phyloP scores from a whole-genome alignment of 1,140 invertebrate genomes.

The Theocolax elegans region DNA sequence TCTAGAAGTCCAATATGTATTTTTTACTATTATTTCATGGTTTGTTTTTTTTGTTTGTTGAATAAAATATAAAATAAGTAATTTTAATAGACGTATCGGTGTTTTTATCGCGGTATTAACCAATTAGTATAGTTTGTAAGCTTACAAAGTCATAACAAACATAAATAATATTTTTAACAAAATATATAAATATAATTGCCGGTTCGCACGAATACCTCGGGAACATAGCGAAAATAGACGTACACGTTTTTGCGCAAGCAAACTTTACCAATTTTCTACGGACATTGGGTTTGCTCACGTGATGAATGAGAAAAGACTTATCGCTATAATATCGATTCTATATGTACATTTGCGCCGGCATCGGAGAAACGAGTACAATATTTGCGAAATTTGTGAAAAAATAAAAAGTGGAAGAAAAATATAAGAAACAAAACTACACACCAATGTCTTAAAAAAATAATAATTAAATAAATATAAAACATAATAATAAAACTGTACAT shows the following conservation, averaged over 20 bases:
- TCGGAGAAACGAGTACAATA: slow-evolving; percentile 37
- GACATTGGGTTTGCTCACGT: no score
- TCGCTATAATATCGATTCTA: slow-evolving; percentile 23
- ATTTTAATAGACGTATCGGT: slow-evolving; percentile 25
- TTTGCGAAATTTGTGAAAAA: slow-evolving; percentile 23
- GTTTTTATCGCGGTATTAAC: slow-evolving; percentile 32
- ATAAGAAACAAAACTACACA: slow-evolving; percentile 9
- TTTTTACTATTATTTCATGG: slow-evolving; percentile 39
- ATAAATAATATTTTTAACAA: slow-evolving; percentile 17
- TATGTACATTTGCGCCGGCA: slow-evolving; percentile 30
- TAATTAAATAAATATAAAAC: slow-evolving; percentile 4
- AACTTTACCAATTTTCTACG: slow-evolving; percentile 22
- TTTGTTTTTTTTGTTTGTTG: slow-evolving; percentile 32
- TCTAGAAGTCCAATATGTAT: slow-evolving; percentile 25
- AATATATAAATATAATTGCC: slow-evolving; percentile 9
- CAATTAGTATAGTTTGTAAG: slow-evolving; percentile 5
- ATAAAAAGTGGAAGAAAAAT: slow-evolving; percentile 13
- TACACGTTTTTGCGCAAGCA: neutral
- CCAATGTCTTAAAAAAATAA: slow-evolving; percentile 26
- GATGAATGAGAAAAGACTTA: no score
- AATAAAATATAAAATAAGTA: no score
- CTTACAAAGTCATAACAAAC: slow-evolving; percentile 15
- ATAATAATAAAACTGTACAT: neutral
- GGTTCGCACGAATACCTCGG: slow-evolving; percentile 16
- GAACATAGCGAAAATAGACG: slow-evolving; percentile 15